A percentile compares a stretch with the other conserved stretches of the same genome.
Evolutionary conservation across 2,888 invertebrate species (phyloP).

Genomic region (Taenaris catops): DNA sequence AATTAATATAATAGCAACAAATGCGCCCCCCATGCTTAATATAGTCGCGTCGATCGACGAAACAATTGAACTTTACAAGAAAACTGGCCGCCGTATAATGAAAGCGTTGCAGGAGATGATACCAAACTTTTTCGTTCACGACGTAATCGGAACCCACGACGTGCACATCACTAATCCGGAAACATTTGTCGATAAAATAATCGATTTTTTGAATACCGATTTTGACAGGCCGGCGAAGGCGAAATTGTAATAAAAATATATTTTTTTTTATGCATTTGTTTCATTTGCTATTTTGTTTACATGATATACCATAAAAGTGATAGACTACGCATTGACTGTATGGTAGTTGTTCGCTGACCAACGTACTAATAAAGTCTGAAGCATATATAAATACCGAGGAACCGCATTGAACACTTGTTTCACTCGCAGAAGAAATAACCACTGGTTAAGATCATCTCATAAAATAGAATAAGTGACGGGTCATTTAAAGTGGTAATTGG

Average conservation of each 20-base stretch:
- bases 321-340: too few species aligned
- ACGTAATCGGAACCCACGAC: slow-evolving; percentile 77
- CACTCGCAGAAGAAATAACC: too few species aligned
- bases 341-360: too few species aligned
- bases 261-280: not conserved
- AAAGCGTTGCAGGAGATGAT: slow-evolving; percentile 33
- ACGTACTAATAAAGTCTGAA: too few species aligned
- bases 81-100: slow-evolving; percentile 32
- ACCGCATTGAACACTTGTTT: too few species aligned
- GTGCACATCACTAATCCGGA: slow-evolving; percentile 78
- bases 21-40: slow-evolving; percentile 37
- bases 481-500: too few species aligned
- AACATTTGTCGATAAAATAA: slow-evolving; percentile 49
- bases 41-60: slow-evolving; percentile 30
- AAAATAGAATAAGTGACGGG: too few species aligned
- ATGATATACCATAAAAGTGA: too few species aligned
- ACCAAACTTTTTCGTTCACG: slow-evolving; percentile 28
- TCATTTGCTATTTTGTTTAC: too few species aligned
- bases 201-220: slow-evolving; percentile 41
- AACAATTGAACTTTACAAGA: slow-evolving; percentile 19
- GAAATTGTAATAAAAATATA: slow-evolving; percentile 5
- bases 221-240: slow-evolving; percentile 4
- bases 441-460: too few species aligned
- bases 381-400: too few species aligned
- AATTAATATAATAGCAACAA: slow-evolving; percentile 3